Percentiles rank a stretch among this genome's conserved stretches.
These are phyloP conservation scores for Fistularia commersonii DNA, from an alignment of 2,797 vertebrate species.

Conservation along the genomic window DNA sequence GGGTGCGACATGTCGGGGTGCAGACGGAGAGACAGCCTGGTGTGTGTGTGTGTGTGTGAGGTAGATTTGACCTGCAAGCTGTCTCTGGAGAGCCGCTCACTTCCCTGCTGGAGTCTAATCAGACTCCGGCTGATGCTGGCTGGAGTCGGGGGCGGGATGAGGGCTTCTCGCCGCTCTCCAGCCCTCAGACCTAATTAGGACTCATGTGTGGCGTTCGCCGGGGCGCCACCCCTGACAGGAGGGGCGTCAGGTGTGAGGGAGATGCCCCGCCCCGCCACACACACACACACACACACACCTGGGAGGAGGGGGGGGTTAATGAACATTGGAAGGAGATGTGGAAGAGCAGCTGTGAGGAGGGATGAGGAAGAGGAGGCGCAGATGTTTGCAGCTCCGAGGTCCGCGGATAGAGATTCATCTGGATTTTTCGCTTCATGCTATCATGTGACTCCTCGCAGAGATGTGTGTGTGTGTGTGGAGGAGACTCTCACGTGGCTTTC, in stretches of 20 bases:
- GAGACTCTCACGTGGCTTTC: constrained; percentile 13
- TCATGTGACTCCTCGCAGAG: constrained; percentile 23
- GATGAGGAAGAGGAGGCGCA: constrained; percentile 8
- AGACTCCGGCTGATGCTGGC: constrained; percentile 64
- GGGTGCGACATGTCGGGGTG: constrained; percentile 47
- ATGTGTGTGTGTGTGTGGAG: constrained; percentile 16
- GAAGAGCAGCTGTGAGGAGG: background rate
- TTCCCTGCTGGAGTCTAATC: constrained; percentile 61
- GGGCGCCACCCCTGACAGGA: constrained; percentile 59
- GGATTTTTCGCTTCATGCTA: constrained; percentile 41
- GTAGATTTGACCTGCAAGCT: constrained; percentile 64
- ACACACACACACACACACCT: constrained; percentile 27
- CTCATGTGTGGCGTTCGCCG: constrained; percentile 62
- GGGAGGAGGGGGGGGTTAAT: constrained; percentile 59
- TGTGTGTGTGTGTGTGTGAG: constrained; percentile 3
- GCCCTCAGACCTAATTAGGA: constrained; percentile 72
- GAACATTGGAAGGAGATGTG: constrained; percentile 42
- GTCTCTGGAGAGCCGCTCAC: constrained; percentile 66
- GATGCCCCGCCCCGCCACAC: too few species aligned
- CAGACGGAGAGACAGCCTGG: too few species aligned
- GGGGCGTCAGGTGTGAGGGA: constrained; percentile 42
- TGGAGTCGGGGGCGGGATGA: too few species aligned
- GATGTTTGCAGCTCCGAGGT: background rate
- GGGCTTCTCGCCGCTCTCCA: constrained; percentile 62
- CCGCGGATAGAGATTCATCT: constrained; percentile 19